Base-by-base conservation (phyloP, 2,888 invertebrate genomes). In the Brachyptera putata region DNA sequence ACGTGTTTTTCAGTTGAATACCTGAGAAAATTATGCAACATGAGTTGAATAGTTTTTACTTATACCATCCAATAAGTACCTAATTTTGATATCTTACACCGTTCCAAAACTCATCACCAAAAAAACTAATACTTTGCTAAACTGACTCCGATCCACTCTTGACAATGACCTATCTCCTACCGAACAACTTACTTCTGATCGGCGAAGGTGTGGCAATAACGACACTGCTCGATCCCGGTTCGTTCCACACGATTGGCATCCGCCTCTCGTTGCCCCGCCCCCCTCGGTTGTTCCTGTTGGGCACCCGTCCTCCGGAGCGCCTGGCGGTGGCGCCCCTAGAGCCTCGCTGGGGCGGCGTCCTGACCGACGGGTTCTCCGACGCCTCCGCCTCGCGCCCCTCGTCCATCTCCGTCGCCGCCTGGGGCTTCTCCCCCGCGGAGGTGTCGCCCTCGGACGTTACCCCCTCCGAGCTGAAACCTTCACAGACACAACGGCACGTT, bases 321-420 rank as follows among this genome's bases (percentile, higher is more conserved):
- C 71, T 72, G 57, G 68, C 71, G 65, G 69, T 75, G 36, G 65
- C 70, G 67, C 60, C 68, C 67, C 59, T 59, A 68, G 56, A 61
- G 68, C 67, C 68, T 72, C 39, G 70, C 73, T n/a, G n/a, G 61
- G 67, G 66, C 74, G 66, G 66, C 71, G 75, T 1, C 82, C 74
- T 3, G 82, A 81, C 64, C 82, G 83, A 50, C 80, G 80, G 18
- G 82, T 82, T 1, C 82, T 74, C 70, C 64, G 83, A 84, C 1
- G 90, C 90, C 73, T 90, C 90, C 1, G 90, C 90, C 75, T 90
- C 90, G 56, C 90, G 84, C 2, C 87, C 89, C 70, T 90, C 90
- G 24, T 60, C 62, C 26, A 55, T 66, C 3, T 69, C 70, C 1
- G 68, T 69, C 61, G 74, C 72, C 39, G 70, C 70, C 1, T 67